Evolutionary conservation across 2,888 invertebrate genomes (phyloP), one percentile per base, ranked within the genome.

Genomic region (Latrodectus hesperus): DNA sequence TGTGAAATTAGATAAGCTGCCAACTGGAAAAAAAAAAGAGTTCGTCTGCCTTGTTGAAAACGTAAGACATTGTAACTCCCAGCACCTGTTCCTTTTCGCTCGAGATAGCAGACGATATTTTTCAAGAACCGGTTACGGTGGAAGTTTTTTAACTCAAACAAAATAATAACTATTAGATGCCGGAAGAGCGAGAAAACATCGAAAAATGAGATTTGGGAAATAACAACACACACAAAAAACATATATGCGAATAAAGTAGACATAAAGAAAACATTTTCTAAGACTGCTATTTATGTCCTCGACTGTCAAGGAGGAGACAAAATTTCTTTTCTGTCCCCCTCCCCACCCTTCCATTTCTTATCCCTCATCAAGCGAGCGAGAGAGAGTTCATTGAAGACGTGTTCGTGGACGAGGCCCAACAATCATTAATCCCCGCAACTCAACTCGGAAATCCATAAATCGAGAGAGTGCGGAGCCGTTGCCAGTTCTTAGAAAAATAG

Each of bases 371-470:
- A 60, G 60, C 60, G n/a, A n/a, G 60, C 60, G n/a, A 51, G 76
- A 9, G 60, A 76, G 77, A 81, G 86, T 86, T 86, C 86, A 86
- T 77, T 81, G 86, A 76, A 86, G 86, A 86, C 86, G 76, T 72
- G 81, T 60, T 67, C 81, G 86, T 86, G 86, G 86, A 86, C 65
- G 14, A 67, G 51, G 38, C 81, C 86, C 86, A 86, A 86, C 51
- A 72, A 81, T 67, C 86, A 86, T 86, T 86, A 81, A 86, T 86
- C 72, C 65, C n/a, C 12, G 55, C 38, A 12, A 73, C 67, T 52
- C 65, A 52, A 52, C 65, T 26, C 14, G 81, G 26, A 38, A 64
- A 81, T 60, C 73, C 64, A 81, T 67, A 81, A 81, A 81, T 74
- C 67, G 67, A 64, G 38, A n/a, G 60, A 12, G 67, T 22, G 67